phyloP scores from a whole-genome alignment of 2,113 vertebrate species.

The Progne subis region DNA sequence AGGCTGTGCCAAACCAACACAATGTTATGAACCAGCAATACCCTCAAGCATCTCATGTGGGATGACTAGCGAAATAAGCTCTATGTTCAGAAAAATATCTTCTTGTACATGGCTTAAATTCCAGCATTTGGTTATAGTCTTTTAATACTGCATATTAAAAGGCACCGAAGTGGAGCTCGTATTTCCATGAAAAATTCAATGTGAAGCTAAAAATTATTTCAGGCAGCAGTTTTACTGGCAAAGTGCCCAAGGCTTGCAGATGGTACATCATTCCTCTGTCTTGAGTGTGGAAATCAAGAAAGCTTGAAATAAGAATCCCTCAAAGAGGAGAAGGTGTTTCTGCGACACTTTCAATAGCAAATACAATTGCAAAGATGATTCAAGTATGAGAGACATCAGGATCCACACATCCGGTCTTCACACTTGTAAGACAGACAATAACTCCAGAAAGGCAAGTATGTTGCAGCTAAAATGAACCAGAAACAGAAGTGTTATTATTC shows the following conservation, averaged over 20 bases:
- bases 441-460: not conserved
- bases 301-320: slow-evolving; percentile 22
- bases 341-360: slow-evolving; percentile 4
- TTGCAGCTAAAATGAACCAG: not conserved
- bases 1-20: accelerated
- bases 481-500: not conserved
- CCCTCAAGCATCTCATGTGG: not conserved
- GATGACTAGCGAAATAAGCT: not conserved
- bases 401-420: slow-evolving; percentile 23
- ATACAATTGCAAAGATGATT: not conserved
- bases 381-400: not conserved
- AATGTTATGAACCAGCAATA: not conserved
- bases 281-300: not conserved
- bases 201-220: slow-evolving; percentile 13
- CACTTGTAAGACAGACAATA: not conserved
- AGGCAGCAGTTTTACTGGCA: not conserved
- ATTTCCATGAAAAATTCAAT: not conserved
- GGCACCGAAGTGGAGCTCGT: not conserved
- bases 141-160: not conserved
- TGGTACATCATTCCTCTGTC: not conserved
- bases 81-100: not conserved
- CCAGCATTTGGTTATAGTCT: not conserved
- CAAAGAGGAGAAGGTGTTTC: not conserved
- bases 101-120: not conserved
- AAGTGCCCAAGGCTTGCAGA: not conserved